phyloP scores from a whole-genome alignment of 1,140 invertebrate species.

The Pseudomyrmex dendroicus region DNA sequence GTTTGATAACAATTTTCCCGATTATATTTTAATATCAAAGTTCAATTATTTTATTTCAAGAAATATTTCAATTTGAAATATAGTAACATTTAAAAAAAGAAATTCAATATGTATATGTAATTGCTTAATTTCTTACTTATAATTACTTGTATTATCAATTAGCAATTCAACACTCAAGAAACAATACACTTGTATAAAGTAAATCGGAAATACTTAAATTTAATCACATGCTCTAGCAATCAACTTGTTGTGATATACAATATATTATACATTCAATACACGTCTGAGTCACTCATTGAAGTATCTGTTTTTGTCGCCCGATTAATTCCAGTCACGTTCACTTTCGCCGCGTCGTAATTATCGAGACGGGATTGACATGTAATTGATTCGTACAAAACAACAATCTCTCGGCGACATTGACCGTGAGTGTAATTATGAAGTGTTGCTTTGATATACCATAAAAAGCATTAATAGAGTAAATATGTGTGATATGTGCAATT shows the following conservation, averaged over 20 bases:
- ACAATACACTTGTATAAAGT: background rate
- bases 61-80: background rate
- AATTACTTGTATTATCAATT: background rate
- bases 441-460: background rate
- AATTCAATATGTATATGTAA: background rate
- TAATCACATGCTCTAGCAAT: background rate
- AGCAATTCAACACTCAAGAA: background rate
- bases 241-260: background rate
- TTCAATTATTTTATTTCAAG: background rate
- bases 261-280: background rate
- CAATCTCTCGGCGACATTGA: conserved; percentile 1
- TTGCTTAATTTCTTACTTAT: background rate
- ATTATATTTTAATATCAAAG: no score
- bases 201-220: background rate
- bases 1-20: conserved; percentile 7
- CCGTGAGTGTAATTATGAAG: conserved; percentile 30
- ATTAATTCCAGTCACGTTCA: conserved; percentile 27
- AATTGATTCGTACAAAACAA: conserved; percentile 43
- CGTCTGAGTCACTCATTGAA: background rate
- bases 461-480: background rate
- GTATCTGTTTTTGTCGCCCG: background rate
- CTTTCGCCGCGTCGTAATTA: conserved; percentile 34
- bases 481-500: background rate
- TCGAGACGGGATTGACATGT: conserved; percentile 14
- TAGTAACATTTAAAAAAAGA: background rate